Percentiles rank a stretch among this genome's conserved stretches.
Evolutionary conservation across 2,888 invertebrate species (phyloP).

Genomic region (Lagria hirta): DNA sequence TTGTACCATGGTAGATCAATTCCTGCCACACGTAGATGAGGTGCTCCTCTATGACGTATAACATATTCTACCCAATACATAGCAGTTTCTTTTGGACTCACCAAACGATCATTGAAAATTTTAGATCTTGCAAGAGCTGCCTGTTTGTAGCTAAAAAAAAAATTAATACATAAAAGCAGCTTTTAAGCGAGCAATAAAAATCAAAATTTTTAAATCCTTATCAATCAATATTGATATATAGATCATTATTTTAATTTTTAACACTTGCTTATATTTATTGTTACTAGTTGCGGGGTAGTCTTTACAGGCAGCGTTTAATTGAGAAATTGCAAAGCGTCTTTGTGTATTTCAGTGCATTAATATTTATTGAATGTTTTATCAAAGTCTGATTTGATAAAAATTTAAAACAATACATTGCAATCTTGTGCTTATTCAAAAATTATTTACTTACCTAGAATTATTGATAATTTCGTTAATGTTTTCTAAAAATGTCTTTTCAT

Average conservation of each 20-base stretch:
- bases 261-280: no score
- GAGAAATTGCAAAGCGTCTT: no score
- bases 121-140: slow-evolving; percentile 20
- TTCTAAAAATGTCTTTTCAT: slow-evolving; percentile 7
- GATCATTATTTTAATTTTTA: no score
- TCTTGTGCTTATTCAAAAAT: neutral
- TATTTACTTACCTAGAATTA: slow-evolving; percentile 28
- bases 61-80: slow-evolving; percentile 33
- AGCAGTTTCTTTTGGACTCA: slow-evolving; percentile 28
- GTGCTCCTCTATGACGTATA: slow-evolving; percentile 29
- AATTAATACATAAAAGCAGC: no score
- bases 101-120: slow-evolving; percentile 28
- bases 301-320: no score
- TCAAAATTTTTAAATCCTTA: no score
- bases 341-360: no score
- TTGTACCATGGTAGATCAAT: slow-evolving; percentile 21
- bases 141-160: slow-evolving; percentile 7
- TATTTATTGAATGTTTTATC: no score
- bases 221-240: no score
- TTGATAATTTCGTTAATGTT: slow-evolving; percentile 22
- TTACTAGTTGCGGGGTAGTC: no score
- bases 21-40: slow-evolving; percentile 23
- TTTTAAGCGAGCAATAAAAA: no score
- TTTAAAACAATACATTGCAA: neutral
- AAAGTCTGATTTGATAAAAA: no score